A percentile compares a stretch with the other conserved stretches of the same genome.
phyloP scores from a whole-genome alignment of 1,140 invertebrate species.

The Subanguina moxae region DNA sequence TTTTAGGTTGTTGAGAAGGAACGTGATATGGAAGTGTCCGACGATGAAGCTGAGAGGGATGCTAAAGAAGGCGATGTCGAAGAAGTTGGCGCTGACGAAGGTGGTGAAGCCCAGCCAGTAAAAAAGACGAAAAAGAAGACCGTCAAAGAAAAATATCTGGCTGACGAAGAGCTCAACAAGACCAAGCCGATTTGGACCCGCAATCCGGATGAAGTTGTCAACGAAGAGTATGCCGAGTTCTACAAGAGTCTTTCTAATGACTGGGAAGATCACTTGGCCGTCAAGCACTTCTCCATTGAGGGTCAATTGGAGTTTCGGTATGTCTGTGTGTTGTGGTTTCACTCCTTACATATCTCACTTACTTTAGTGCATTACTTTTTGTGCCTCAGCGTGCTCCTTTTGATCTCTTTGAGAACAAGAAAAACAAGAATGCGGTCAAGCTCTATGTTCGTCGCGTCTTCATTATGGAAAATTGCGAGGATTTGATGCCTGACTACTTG shows the following conservation, averaged over 20 bases:
- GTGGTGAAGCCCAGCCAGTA: slow-evolving; percentile 59
- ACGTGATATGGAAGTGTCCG: slow-evolving; percentile 73
- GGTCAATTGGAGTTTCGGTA: slow-evolving; percentile 87
- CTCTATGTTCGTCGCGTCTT: slow-evolving; percentile 78
- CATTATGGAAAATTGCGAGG: slow-evolving; percentile 83
- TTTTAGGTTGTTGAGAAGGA: slow-evolving; percentile 74
- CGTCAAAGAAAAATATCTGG: slow-evolving; percentile 87
- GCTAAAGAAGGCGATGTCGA: slow-evolving; percentile 81
- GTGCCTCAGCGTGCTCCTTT: slow-evolving; percentile 90
- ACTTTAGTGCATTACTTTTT: slow-evolving; percentile 67
- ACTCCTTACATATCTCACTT: no score
- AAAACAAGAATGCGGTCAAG: slow-evolving; percentile 96
- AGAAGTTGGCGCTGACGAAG: slow-evolving; percentile 66
- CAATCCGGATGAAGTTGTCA: slow-evolving; percentile 92
- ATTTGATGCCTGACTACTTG: slow-evolving; percentile 93
- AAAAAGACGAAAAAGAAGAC: slow-evolving; percentile 75
- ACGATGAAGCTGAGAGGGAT: slow-evolving; percentile 68
- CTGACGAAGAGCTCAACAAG: slow-evolving; percentile 98
- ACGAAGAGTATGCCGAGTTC: slow-evolving; percentile 97
- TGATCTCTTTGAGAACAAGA: slow-evolving; percentile 96
- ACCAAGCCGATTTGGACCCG: slow-evolving; percentile 98
- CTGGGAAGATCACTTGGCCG: slow-evolving; percentile 97
- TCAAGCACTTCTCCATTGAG: slow-evolving; percentile 97
- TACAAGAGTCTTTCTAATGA: slow-evolving; percentile 97
- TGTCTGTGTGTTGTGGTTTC: no score